Base-by-base conservation (phyloP, 2,888 invertebrate species). In the Argyresthia goedartella region DNA sequence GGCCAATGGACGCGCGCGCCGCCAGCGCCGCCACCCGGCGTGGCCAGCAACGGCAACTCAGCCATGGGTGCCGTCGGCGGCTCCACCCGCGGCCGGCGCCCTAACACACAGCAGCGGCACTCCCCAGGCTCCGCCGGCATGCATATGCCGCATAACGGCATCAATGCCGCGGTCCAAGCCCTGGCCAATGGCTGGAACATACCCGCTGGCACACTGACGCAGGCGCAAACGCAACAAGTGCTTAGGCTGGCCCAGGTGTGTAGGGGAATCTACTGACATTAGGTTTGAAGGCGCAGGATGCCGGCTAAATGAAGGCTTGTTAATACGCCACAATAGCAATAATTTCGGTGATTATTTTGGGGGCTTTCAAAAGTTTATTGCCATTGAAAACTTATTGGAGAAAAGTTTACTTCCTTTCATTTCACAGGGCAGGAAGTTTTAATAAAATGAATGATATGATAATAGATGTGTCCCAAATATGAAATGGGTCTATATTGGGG, bases 1-100 rank as follows among this genome's bases (percentile, higher is more conserved):
- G 92, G 93, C 0, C 93, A 93, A 60, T 94, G 94, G 94, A 94
- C 93, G 33, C 87, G 93, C 35, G 93, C 93, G 60, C 94, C 94
- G 0, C 88, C 91, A 0, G 91, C 91, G 42, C 93, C 94, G 8
- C 92, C 93, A 1, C 82, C 88, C 53, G 60, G 73, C 52, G 74
- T 65, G 50, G 80, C 69, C 53, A 61, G 59, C 56, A 64, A 68
- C 45, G 70, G 61, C 59, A 68, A 61, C 13, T 69, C 69, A 34
- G 63, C 59, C 66, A 57, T 66, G 69, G 25, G 16, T 13, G 63
- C 72, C 14, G n/a, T n/a, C n/a, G n/a, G n/a, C n/a, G n/a, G n/a
- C n/a, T 50, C 78, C 81, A 49, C 67, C 64, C 67, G 81, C 1
- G 75, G 84, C 4, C 69, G 84, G 1, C 67, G 81, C 2, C 68